Conservation (phyloP, 2,888 invertebrate genomes). For the Amiota mariae region DNA sequence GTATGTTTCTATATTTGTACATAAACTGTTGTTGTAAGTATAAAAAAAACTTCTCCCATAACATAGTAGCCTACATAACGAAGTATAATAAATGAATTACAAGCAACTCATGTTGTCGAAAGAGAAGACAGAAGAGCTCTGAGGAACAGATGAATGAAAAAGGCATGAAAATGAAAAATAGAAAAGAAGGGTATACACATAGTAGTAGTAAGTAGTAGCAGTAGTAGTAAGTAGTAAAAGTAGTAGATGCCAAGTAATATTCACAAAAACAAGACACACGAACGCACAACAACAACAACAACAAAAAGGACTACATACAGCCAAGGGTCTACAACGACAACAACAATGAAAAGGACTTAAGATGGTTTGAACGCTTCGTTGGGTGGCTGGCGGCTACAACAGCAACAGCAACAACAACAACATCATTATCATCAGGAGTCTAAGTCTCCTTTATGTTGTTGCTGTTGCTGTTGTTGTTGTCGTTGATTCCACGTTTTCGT, state of each 20-base stretch:
- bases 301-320: not conserved
- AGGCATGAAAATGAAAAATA: too few species aligned
- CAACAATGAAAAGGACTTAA: slow-evolving; percentile 10
- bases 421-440: too few species aligned
- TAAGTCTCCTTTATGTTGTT: not conserved
- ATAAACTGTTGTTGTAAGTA: not conserved
- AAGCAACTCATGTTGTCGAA: too few species aligned
- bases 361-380: not conserved
- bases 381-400: slow-evolving; percentile 7
- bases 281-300: not conserved
- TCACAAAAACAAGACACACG: slow-evolving; percentile 4
- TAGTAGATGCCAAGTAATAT: too few species aligned
- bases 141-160: too few species aligned
- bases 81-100: slow-evolving; percentile 21
- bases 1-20: slow-evolving; percentile 24
- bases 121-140: too few species aligned
- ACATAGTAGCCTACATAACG: slow-evolving; percentile 26
- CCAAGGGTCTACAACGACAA: not conserved
- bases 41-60: not conserved
- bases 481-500: not conserved
- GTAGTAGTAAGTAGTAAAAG: too few species aligned
- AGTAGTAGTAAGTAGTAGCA: too few species aligned
- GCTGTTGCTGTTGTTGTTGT: not conserved
- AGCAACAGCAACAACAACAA: not conserved
- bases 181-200: too few species aligned